A percentile compares a stretch with the other conserved stretches of the same genome.
phyloP scores from a whole-genome alignment of 2,797 vertebrate species.

The Nannoperca obscura region DNA sequence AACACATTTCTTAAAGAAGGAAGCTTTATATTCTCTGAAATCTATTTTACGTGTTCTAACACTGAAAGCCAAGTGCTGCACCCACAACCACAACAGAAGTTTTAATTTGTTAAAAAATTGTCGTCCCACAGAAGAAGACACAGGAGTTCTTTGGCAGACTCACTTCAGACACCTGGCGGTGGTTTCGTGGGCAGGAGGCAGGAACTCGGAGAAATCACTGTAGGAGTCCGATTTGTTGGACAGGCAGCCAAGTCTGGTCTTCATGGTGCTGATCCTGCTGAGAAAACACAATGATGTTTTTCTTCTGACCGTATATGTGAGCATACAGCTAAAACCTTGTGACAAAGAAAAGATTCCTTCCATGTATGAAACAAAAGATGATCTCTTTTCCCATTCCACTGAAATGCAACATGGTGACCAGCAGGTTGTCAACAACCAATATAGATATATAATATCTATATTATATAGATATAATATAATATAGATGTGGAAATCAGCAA shows the following conservation, averaged over 20 bases:
- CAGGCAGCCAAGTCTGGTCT: slow-evolving; percentile 96
- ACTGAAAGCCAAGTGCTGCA: too few species aligned
- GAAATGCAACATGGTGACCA: neutral
- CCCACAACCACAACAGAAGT: slow-evolving; percentile 19
- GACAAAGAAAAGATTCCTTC: neutral
- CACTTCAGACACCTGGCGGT: slow-evolving; percentile 84
- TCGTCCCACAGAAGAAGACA: neutral
- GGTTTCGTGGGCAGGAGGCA: slow-evolving; percentile 85
- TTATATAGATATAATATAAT: too few species aligned
- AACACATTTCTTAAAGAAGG: neutral
- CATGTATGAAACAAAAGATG: neutral
- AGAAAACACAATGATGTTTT: slow-evolving; percentile 1
- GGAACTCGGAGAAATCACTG: slow-evolving; percentile 95
- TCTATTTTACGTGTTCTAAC: neutral
- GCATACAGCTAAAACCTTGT: neutral
- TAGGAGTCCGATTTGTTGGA: slow-evolving; percentile 98
- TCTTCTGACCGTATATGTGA: neutral
- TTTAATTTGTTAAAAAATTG: neutral
- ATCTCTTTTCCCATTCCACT: neutral
- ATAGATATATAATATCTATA: too few species aligned
- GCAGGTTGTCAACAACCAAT: too few species aligned
- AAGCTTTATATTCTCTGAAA: too few species aligned
- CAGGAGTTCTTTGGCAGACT: slow-evolving; percentile 51
- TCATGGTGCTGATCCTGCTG: slow-evolving; percentile 92
- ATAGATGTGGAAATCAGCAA: neutral